Percentiles rank a stretch among this genome's conserved stretches.
These are phyloP conservation scores for Sylvilagus floridanus DNA, from an alignment of 2,797 vertebrate species.

Conservation along the genomic window DNA sequence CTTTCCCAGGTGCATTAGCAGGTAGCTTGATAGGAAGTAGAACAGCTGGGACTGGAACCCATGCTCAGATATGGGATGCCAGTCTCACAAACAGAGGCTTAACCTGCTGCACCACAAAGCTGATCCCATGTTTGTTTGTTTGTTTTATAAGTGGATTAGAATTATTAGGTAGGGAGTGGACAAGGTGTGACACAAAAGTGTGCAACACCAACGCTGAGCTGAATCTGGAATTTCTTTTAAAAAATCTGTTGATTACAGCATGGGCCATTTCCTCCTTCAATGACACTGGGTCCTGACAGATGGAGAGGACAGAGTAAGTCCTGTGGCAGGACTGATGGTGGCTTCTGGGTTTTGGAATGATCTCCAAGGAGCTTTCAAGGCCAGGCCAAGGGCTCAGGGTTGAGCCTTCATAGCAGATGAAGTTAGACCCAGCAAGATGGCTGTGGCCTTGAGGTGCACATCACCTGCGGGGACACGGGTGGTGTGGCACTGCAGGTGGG, in stretches of 20 bases:
- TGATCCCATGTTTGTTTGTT: too few relatives aligned
- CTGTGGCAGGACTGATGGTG: neutral
- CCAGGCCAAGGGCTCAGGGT: slow-evolving; percentile 73
- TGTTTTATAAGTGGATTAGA: neutral
- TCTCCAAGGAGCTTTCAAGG: neutral
- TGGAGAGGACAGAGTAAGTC: neutral
- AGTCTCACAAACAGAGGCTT: too few relatives aligned
- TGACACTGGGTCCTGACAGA: neutral
- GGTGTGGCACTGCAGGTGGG: slow-evolving; percentile 90
- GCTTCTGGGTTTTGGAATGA: neutral
- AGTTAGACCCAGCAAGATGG: slow-evolving; percentile 90
- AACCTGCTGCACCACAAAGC: too few relatives aligned
- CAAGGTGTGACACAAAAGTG: neutral
- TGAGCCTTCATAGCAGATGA: slow-evolving; percentile 88
- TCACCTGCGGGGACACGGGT: slow-evolving; percentile 92
- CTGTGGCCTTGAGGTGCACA: slow-evolving; percentile 93
- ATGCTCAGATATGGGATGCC: too few relatives aligned
- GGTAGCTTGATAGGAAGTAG: too few relatives aligned
- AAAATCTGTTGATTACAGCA: neutral
- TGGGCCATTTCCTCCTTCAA: neutral
- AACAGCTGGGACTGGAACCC: too few relatives aligned
- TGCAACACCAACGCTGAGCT: neutral
- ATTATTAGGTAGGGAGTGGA: slow-evolving; percentile 55
- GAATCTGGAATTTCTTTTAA: neutral
- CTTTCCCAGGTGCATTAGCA: too few relatives aligned